These are phyloP conservation scores for Chamaea fasciata DNA, from an alignment of 2,113 vertebrate genomes.

Conservation along the genomic window DNA sequence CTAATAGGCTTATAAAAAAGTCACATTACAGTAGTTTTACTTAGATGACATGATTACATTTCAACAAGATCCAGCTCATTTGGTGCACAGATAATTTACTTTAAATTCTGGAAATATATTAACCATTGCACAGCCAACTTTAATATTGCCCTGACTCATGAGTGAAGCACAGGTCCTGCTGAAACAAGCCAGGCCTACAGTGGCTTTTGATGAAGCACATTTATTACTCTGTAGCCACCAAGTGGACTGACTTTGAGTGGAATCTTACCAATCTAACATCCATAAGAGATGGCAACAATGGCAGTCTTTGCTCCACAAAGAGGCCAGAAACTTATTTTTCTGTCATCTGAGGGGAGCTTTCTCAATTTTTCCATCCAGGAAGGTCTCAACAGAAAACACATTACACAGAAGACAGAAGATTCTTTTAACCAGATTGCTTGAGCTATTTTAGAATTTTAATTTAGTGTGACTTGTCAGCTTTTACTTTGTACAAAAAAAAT, in stretches of 20 bases:
- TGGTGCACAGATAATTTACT: constrained; percentile 6
- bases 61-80: constrained; percentile 35
- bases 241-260: neutral
- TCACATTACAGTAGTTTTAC: constrained; percentile 12
- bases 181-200: neutral
- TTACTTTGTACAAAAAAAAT: neutral
- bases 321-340: neutral
- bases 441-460: neutral
- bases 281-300: neutral
- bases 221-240: neutral
- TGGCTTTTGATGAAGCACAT: neutral
- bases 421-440: neutral
- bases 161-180: neutral
- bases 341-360: neutral
- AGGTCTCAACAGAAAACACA: neutral
- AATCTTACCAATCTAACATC: neutral
- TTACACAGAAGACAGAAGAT: neutral
- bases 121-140: neutral
- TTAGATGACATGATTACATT: constrained; percentile 12
- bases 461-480: neutral
- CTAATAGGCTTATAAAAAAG: constrained; percentile 39
- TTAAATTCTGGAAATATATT: neutral
- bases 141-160: neutral
- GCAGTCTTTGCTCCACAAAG: fast-evolving
- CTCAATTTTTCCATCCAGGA: neutral